These are phyloP conservation scores for Drosophila elegans DNA, from an alignment of 1,140 invertebrate species.

Conservation along the genomic window DNA sequence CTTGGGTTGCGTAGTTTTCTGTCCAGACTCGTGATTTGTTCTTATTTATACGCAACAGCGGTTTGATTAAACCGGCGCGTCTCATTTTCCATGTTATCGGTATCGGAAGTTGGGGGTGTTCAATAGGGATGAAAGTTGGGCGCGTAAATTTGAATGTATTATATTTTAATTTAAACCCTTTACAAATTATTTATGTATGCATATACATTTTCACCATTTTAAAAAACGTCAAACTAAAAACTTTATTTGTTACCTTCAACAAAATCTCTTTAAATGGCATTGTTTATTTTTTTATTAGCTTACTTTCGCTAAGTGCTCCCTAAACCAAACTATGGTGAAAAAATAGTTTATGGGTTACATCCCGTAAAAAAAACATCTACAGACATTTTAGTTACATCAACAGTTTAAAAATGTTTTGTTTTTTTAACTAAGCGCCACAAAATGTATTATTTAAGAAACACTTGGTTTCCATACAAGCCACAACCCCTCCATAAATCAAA, in stretches of 20 bases:
- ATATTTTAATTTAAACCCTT: background rate
- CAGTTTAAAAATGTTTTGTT: no score
- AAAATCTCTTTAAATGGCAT: no score
- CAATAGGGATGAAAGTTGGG: background rate
- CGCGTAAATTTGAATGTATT: background rate
- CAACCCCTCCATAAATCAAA: no score
- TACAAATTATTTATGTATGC: no score
- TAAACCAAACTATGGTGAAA: background rate
- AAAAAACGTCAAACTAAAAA: background rate
- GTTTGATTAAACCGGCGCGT: conserved; percentile 67
- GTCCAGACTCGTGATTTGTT: conserved; percentile 13
- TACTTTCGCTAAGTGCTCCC: background rate
- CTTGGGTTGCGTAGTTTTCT: conserved; percentile 54
- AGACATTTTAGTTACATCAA: no score
- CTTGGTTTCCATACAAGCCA: no score
- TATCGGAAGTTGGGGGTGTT: conserved; percentile 11
- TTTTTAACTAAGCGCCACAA: no score
- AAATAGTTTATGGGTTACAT: background rate
- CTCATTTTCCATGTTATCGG: conserved; percentile 63
- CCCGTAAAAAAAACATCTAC: no score
- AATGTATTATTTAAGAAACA: no score
- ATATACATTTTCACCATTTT: no score
- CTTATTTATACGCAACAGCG: conserved; percentile 61
- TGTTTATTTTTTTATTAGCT: background rate
- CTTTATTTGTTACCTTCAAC: background rate